A percentile compares a stretch with the other conserved stretches of the same genome.
Evolutionary conservation across 2,888 invertebrate genomes (phyloP).

Genomic region (Heterodera filipjevi): DNA sequence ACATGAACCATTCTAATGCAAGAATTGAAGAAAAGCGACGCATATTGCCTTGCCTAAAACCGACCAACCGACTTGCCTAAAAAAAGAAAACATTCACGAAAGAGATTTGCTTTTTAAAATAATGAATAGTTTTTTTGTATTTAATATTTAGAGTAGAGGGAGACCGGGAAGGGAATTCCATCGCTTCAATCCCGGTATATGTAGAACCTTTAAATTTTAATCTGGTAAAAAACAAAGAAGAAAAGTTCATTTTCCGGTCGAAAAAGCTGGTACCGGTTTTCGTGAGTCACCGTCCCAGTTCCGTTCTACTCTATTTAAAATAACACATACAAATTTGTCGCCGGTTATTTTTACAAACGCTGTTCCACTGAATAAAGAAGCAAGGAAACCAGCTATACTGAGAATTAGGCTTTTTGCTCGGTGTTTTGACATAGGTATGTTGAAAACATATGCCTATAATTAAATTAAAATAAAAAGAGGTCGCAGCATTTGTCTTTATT

Average conservation of each 20-base stretch:
- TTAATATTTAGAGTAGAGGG: too few species aligned
- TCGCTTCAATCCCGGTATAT: too few species aligned
- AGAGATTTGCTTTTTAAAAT: too few species aligned
- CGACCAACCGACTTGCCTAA: slow-evolving; percentile 46
- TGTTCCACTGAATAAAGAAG: slow-evolving; percentile 25
- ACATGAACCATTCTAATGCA: slow-evolving; percentile 47
- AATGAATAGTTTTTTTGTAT: not conserved
- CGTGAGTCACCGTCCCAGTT: too few species aligned
- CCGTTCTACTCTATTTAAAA: not conserved
- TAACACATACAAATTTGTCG: slow-evolving; percentile 36
- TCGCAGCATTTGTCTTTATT: not conserved
- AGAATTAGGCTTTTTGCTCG: slow-evolving; percentile 6
- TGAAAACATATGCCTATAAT: not conserved
- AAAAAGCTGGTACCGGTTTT: too few species aligned
- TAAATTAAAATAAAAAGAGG: not conserved
- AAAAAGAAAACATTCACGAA: slow-evolving; percentile 32
- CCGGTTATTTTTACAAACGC: slow-evolving; percentile 34
- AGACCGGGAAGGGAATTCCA: too few species aligned
- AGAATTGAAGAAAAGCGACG: slow-evolving; percentile 51
- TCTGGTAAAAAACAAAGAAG: too few species aligned
- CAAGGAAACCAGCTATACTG: slow-evolving; percentile 19
- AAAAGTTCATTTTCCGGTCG: too few species aligned
- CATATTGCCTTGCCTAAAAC: slow-evolving; percentile 55
- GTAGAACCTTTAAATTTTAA: too few species aligned
- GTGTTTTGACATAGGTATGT: slow-evolving; percentile 15